phyloP scores from a whole-genome alignment of 2,113 vertebrate genomes.

The Periophthalmus modestus region DNA sequence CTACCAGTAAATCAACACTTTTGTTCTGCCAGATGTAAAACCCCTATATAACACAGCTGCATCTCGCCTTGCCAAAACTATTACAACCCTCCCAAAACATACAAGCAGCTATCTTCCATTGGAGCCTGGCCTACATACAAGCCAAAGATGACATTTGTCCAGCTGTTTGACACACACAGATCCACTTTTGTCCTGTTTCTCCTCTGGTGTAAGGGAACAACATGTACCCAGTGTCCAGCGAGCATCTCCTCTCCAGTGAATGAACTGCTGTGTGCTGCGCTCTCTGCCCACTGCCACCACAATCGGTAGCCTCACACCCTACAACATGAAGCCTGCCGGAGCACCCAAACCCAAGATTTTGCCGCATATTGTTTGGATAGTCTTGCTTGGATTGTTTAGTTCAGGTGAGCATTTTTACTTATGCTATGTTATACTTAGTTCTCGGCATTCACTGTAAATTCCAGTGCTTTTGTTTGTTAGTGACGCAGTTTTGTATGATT shows the following conservation, averaged over 20 bases:
- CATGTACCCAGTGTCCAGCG: slow-evolving; percentile 78
- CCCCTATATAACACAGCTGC: background rate
- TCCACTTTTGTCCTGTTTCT: slow-evolving; percentile 40
- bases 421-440: background rate
- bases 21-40: background rate
- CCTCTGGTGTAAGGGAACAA: slow-evolving; percentile 53
- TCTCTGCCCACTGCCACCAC: slow-evolving; percentile 82
- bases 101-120: background rate
- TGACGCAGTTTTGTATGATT: background rate
- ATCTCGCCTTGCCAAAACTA: background rate
- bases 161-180: slow-evolving; percentile 35
- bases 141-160: background rate
- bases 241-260: slow-evolving; percentile 55
- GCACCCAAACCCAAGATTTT: slow-evolving; percentile 68
- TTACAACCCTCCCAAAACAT: background rate
- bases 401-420: slow-evolving; percentile 73
- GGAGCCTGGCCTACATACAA: background rate
- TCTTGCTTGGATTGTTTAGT: slow-evolving; percentile 70
- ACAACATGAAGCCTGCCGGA: slow-evolving; percentile 82
- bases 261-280: slow-evolving; percentile 78
- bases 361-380: slow-evolving; percentile 65
- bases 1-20: background rate
- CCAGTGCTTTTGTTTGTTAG: slow-evolving; percentile 59
- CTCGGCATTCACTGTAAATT: background rate
- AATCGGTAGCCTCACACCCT: slow-evolving; percentile 79